Evolutionary conservation across 2,888 invertebrate species (phyloP), one percentile per base, ranked within the genome.

Genomic region (Halictus ligatus): DNA sequence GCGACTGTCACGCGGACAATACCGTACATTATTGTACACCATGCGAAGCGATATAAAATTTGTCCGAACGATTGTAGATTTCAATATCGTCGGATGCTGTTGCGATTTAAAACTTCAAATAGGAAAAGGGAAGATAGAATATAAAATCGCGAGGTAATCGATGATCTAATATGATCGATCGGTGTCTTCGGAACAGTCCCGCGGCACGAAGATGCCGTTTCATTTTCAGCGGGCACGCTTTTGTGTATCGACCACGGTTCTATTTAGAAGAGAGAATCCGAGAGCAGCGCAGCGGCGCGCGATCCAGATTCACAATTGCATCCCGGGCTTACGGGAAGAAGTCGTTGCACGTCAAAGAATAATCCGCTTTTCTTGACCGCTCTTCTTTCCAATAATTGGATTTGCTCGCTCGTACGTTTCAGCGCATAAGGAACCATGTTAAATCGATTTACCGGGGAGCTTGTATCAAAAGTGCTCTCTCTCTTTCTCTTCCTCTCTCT

Each of bases 341-440:
- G 88, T 90, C 89, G 77, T 90, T 80, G 88, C 89, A 90, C 90
- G 90, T 90, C 83, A 83, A 71, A 81, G 83, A 91, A 89, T 91
- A 92, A 92, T 92, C 91, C 89, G 87, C 89, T 92, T 92, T 91
- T 40, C 91, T 90, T 89, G 88, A 91, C 89, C 89, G 88, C 83
- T 88, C 88, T 88, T 89, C 90, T 87, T 87, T 75, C 85, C 82
- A 77, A 84, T 89, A 89, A 91, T 92, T 89, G 91, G 91, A 91
- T 92, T 92, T 91, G 88, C 81, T 81, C 83, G 81, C 85, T 87
- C 75, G 80, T 86, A 87, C 88, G 88, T 89, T 89, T 87, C 88
- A 85, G 82, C 83, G 87, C 90, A 85, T 87, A 87, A 88, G 89
- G 84, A 86, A 87, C 77, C 77, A 69, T 76, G 85, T 80, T 91